These are phyloP conservation scores for Baccha elongata DNA, from an alignment of 2,888 invertebrate species.

Conservation along the genomic window DNA sequence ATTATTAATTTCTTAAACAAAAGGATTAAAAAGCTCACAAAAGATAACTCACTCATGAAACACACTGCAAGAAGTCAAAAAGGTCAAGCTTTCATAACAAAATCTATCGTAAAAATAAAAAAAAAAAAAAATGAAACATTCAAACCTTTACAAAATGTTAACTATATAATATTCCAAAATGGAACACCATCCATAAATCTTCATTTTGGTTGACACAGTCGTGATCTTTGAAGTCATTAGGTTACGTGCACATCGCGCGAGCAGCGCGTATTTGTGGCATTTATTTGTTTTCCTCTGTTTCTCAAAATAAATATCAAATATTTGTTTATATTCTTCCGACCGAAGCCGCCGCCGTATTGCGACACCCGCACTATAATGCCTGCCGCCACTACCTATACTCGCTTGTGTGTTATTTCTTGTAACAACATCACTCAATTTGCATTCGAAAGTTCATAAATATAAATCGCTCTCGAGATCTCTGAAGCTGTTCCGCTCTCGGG, in stretches of 20 bases:
- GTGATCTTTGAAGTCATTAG: slow-evolving; percentile 71
- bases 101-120: neutral
- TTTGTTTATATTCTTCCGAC: slow-evolving; percentile 57
- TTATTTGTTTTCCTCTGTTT: slow-evolving; percentile 64
- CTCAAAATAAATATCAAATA: slow-evolving; percentile 70
- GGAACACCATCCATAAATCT: slow-evolving; percentile 62
- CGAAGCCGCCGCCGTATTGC: neutral
- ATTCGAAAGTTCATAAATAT: slow-evolving; percentile 79
- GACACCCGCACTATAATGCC: neutral
- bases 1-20: slow-evolving; percentile 24
- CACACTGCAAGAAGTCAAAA: slow-evolving; percentile 15
- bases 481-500: slow-evolving; percentile 86
- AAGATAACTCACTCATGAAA: slow-evolving; percentile 4
- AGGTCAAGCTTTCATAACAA: slow-evolving; percentile 59
- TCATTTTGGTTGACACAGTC: slow-evolving; percentile 66
- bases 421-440: slow-evolving; percentile 75
- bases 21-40: slow-evolving; percentile 34
- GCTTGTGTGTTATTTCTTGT: slow-evolving; percentile 30
- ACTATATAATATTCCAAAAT: slow-evolving; percentile 49
- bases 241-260: slow-evolving; percentile 60
- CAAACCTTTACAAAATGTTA: slow-evolving; percentile 27
- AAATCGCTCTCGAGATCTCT: slow-evolving; percentile 83
- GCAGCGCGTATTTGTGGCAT: slow-evolving; percentile 56
- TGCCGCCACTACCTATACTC: neutral
- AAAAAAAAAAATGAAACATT: neutral